Conservation (phyloP, 2,888 invertebrate species). For the Steromphala cineraria region DNA sequence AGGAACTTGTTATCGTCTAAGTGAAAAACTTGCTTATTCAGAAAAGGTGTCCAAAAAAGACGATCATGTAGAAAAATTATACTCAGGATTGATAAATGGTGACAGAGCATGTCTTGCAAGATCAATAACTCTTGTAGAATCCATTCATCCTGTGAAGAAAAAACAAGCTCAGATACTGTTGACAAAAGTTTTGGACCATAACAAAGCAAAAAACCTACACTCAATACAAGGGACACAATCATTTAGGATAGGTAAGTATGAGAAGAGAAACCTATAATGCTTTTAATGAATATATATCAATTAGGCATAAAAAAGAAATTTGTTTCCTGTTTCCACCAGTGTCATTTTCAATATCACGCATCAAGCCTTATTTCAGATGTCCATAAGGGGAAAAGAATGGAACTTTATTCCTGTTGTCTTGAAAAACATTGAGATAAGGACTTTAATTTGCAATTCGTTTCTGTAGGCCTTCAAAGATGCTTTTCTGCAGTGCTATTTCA, state of each 20-base stretch:
- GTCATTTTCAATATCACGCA: too few species aligned
- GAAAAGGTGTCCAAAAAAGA: constrained; percentile 1
- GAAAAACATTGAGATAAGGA: too few species aligned
- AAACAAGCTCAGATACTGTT: constrained; percentile 74
- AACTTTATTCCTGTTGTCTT: too few species aligned
- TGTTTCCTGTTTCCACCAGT: background rate
- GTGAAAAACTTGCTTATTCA: background rate
- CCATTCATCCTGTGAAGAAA: constrained; percentile 74
- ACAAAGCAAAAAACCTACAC: constrained; percentile 46
- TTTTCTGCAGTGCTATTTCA: too few species aligned
- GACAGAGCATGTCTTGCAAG: constrained; percentile 75
- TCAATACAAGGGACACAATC: constrained; percentile 49
- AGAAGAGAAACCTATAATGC: too few species aligned
- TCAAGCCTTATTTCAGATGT: too few species aligned
- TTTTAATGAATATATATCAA: too few species aligned
- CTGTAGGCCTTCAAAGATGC: too few species aligned
- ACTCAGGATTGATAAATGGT: constrained; percentile 59
- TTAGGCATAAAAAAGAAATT: too few species aligned
- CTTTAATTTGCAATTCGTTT: too few species aligned
- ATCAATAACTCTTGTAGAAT: constrained; percentile 77
- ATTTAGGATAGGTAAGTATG: constrained; percentile 74
- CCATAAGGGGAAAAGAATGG: too few species aligned
- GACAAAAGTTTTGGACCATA: constrained; percentile 65
- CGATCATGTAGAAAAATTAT: constrained; percentile 48
- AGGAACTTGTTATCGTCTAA: background rate